These are phyloP conservation scores for Watsonalla cultraria DNA, from an alignment of 2,888 invertebrate species.

Conservation along the genomic window DNA sequence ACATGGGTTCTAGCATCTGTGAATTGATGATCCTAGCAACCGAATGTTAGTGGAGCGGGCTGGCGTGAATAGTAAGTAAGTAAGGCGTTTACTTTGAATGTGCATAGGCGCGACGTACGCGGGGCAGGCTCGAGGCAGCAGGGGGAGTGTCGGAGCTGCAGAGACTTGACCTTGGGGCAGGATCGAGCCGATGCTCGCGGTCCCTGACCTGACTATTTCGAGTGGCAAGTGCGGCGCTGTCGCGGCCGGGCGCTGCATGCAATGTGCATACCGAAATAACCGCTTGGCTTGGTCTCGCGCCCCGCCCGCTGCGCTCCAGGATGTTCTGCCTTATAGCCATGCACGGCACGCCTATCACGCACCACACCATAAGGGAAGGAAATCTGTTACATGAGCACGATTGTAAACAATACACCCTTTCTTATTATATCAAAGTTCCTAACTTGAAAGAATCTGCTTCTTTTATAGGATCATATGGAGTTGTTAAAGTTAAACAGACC, in stretches of 20 bases:
- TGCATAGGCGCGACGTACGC: slow-evolving; percentile 28
- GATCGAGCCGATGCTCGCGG: slow-evolving; percentile 72
- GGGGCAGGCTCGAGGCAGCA: slow-evolving; percentile 16
- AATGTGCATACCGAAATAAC: slow-evolving; percentile 79
- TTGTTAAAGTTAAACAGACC: not conserved
- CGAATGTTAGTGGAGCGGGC: slow-evolving; percentile 19
- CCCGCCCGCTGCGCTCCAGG: slow-evolving; percentile 54
- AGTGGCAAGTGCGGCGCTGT: slow-evolving; percentile 72
- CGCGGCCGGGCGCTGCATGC: slow-evolving; percentile 62
- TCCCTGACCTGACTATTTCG: slow-evolving; percentile 79
- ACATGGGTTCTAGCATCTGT: not conserved
- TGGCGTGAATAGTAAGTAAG: slow-evolving; percentile 47
- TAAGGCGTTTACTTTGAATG: slow-evolving; percentile 44
- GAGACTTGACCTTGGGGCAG: slow-evolving; percentile 77
- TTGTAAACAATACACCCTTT: slow-evolving; percentile 48
- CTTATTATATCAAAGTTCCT: slow-evolving; percentile 19
- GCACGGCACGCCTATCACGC: slow-evolving; percentile 54
- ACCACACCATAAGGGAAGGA: slow-evolving; percentile 40
- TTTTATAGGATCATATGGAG: not conserved
- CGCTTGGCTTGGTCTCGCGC: slow-evolving; percentile 56
- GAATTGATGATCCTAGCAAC: slow-evolving; percentile 1
- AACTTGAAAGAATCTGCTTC: not conserved
- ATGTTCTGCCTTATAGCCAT: slow-evolving; percentile 57
- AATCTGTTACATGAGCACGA: slow-evolving; percentile 42
- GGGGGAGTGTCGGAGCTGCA: slow-evolving; percentile 43